phyloP scores from a whole-genome alignment of 2,797 vertebrate species.

The Thaleichthys pacificus region DNA sequence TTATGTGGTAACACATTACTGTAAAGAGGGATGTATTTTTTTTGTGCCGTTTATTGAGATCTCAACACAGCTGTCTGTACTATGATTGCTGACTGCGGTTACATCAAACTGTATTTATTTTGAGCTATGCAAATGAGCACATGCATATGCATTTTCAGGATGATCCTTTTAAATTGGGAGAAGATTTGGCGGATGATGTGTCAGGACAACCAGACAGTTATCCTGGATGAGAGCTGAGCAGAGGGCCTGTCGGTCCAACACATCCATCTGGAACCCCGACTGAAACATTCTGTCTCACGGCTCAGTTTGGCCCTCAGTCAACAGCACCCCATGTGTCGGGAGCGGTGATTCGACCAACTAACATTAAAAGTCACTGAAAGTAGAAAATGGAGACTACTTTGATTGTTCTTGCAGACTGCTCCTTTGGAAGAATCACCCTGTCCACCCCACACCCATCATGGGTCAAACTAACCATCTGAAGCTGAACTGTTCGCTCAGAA shows the following conservation, averaged over 20 bases:
- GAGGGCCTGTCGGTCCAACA: not conserved
- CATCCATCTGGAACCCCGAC: not conserved
- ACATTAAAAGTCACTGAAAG: too few relatives aligned
- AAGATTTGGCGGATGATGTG: conserved; percentile 10
- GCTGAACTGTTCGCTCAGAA: not conserved
- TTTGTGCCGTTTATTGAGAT: not conserved
- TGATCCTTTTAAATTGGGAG: not conserved
- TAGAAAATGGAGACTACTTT: too few relatives aligned
- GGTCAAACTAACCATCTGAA: not conserved
- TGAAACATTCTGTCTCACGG: not conserved
- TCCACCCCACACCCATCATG: not conserved
- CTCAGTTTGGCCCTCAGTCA: not conserved
- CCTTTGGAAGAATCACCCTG: not conserved
- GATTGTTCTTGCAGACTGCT: not conserved
- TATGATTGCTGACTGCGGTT: not conserved
- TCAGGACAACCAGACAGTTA: conserved; percentile 8
- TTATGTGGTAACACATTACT: not conserved
- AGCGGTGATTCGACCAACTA: not conserved
- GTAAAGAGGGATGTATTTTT: not conserved
- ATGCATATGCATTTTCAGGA: conserved; percentile 13
- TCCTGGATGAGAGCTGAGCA: not conserved
- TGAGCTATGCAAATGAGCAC: conserved; percentile 14
- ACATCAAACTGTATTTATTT: conserved; percentile 6
- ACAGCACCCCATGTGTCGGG: not conserved
- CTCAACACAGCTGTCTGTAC: not conserved